phyloP scores from a whole-genome alignment of 2,888 invertebrate species.

The Helicoverpa assulta region DNA sequence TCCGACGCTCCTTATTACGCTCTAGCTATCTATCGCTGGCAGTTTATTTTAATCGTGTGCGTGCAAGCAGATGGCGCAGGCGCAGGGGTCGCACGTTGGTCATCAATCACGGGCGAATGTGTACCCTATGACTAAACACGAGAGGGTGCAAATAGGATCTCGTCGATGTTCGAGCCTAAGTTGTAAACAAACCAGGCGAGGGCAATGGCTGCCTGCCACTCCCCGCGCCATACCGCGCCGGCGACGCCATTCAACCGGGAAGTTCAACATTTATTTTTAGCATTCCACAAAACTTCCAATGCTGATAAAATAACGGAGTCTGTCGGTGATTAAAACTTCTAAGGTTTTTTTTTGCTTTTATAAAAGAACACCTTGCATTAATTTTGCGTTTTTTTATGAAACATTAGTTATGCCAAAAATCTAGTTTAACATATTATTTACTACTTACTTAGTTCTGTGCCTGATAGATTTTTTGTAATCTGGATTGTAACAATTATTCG shows the following conservation, averaged over 20 bases:
- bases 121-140: conserved; percentile 75
- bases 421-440: background rate
- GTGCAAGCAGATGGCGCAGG: conserved; percentile 87
- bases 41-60: conserved; percentile 87
- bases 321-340: conserved; percentile 34
- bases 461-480: background rate
- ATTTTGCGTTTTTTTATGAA: background rate
- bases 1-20: conserved; percentile 78
- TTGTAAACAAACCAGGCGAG: conserved; percentile 90
- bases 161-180: conserved; percentile 70
- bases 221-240: conserved; percentile 81
- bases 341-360: conserved; percentile 15
- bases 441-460: background rate
- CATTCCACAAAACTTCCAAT: conserved; percentile 79
- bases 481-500: background rate
- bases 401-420: background rate
- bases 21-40: conserved; percentile 80
- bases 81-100: conserved; percentile 76
- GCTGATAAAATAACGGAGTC: conserved; percentile 68
- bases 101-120: conserved; percentile 68
- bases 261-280: conserved; percentile 89
- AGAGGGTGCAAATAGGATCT: conserved; percentile 80
- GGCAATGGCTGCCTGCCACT: conserved; percentile 88
- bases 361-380: background rate
- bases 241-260: conserved; percentile 90